phyloP scores from a whole-genome alignment of 35 echinoderm and acorn worm genomes.

The Strongylocentrotus purpuratus region DNA sequence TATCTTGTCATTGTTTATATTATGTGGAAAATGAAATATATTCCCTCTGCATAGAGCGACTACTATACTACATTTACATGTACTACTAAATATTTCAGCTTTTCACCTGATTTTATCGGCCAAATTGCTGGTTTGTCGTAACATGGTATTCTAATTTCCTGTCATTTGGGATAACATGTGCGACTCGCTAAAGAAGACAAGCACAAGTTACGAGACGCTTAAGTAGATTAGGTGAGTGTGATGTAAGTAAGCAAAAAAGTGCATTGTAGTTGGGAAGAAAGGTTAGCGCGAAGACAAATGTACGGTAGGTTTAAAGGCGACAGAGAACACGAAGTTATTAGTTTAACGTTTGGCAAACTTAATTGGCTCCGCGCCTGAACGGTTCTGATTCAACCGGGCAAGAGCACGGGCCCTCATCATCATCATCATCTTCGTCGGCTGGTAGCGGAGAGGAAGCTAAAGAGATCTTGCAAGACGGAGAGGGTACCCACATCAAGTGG shows the following conservation, averaged over 20 bases:
- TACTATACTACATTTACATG: too few species aligned
- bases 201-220: not conserved
- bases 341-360: slow-evolving; percentile 55
- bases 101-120: not conserved
- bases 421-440: not conserved
- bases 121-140: not conserved
- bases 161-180: not conserved
- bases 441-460: not conserved
- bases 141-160: not conserved
- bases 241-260: slow-evolving; percentile 6
- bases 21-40: too few species aligned
- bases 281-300: slow-evolving; percentile 10
- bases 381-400: slow-evolving; percentile 17
- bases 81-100: too few species aligned
- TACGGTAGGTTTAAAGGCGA: slow-evolving; percentile 33
- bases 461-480: not conserved
- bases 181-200: not conserved
- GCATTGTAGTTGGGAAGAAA: not conserved
- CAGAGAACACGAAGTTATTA: slow-evolving; percentile 51
- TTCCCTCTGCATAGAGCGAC: too few species aligned
- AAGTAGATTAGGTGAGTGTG: not conserved
- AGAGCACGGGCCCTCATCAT: slow-evolving; percentile 20
- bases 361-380: slow-evolving; percentile 44
- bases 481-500: not conserved
- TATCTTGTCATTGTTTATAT: too few species aligned